Percentiles rank a stretch among this genome's conserved stretches.
These are phyloP conservation scores for Neoniphon sammara DNA, from an alignment of 2,797 vertebrate species.

Conservation along the genomic window DNA sequence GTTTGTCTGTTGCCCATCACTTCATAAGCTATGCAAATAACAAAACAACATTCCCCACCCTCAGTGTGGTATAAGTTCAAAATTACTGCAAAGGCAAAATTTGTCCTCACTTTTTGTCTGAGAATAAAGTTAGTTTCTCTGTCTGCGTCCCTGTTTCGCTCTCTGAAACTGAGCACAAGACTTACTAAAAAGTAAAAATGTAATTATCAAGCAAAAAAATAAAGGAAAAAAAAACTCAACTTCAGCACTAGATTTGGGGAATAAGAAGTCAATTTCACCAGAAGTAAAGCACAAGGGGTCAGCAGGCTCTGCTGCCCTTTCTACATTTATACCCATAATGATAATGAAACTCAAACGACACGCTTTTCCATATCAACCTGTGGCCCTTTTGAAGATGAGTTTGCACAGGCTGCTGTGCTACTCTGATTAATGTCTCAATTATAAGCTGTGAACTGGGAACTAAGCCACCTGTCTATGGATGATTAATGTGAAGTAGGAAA, in stretches of 20 bases:
- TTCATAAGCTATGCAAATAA: too few species aligned
- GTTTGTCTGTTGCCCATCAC: too few species aligned
- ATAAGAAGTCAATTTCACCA: background rate
- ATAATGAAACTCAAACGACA: background rate
- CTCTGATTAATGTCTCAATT: background rate
- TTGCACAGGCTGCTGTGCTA: background rate
- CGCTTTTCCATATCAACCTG: background rate
- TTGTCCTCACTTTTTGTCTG: too few species aligned
- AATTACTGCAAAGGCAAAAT: too few species aligned
- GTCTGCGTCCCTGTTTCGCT: too few species aligned
- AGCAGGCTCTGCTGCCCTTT: background rate
- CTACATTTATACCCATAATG: background rate
- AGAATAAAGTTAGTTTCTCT: too few species aligned
- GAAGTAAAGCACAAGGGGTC: background rate
- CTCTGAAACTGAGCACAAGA: too few species aligned
- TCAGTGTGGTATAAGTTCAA: too few species aligned
- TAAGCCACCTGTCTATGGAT: slow-evolving; percentile 1
- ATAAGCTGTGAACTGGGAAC: background rate
- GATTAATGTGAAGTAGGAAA: slow-evolving; percentile 1
- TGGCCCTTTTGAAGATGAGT: slow-evolving; percentile 6
- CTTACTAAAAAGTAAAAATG: too few species aligned
- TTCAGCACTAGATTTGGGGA: background rate
- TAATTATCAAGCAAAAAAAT: too few species aligned
- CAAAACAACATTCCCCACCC: too few species aligned
- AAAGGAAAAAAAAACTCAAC: too few species aligned